Conservation (phyloP, 2,113 vertebrate species). For the Rhinoderma darwinii region DNA sequence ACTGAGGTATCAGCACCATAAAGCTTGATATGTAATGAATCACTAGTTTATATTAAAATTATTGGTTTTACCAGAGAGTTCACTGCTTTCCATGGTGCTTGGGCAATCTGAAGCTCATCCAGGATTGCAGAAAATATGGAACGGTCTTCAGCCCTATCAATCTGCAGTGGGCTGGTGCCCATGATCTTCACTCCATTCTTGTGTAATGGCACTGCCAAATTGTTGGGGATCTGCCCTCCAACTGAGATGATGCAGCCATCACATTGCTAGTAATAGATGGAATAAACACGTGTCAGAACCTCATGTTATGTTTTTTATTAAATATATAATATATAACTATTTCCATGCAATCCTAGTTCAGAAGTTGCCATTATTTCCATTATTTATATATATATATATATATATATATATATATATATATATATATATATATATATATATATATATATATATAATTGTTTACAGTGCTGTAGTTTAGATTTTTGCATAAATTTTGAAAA, state of each 20-base stretch:
- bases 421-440: too few relatives aligned
- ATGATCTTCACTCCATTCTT: conserved; percentile 86
- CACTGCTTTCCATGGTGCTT: conserved; percentile 92
- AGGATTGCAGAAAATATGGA: conserved; percentile 87
- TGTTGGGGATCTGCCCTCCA: conserved; percentile 94
- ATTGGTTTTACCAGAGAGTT: conserved; percentile 81
- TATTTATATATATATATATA: too few relatives aligned
- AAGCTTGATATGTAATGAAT: background rate
- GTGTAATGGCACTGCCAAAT: conserved; percentile 86
- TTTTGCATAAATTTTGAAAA: too few relatives aligned
- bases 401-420: too few relatives aligned
- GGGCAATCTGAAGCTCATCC: conserved; percentile 85
- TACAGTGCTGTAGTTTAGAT: too few relatives aligned
- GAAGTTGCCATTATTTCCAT: too few relatives aligned
- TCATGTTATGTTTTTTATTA: background rate
- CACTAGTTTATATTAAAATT: background rate
- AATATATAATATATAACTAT: too few relatives aligned
- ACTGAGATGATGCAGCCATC: conserved; percentile 92
- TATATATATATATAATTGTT: too few relatives aligned
- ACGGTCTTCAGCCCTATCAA: conserved; percentile 88
- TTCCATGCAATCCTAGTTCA: background rate
- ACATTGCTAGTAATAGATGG: conserved; percentile 75
- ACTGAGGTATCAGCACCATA: background rate
- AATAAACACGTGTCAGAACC: background rate
- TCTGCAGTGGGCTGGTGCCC: conserved; percentile 87